Conservation (phyloP, 53 echinoderm and acorn worm species). For the Holothuria leucospilota region DNA sequence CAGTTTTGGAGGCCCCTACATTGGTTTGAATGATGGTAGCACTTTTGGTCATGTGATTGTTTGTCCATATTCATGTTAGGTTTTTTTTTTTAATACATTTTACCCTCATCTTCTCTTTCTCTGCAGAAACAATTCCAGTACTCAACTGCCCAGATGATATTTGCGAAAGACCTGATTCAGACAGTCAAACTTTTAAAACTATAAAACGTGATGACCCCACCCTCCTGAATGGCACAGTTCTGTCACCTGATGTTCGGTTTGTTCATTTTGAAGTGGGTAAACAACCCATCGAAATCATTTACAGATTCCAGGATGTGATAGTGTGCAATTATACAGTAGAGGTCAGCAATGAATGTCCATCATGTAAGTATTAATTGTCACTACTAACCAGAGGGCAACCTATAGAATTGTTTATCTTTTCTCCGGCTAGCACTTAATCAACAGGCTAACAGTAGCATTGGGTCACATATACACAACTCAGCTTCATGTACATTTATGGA, state of each 20-base stretch:
- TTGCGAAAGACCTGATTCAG: background rate
- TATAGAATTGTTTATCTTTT: background rate
- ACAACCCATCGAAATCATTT: background rate
- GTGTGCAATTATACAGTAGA: slow-evolving; percentile 2
- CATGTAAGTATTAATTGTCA: slow-evolving; percentile 1
- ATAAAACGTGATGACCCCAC: background rate
- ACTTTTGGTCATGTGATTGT: no score
- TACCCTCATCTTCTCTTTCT: no score
- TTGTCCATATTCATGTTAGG: no score
- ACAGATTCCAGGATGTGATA: background rate
- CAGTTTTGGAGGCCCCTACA: no score
- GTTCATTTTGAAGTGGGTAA: background rate
- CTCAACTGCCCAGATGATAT: slow-evolving; percentile 24
- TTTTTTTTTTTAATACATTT: no score
- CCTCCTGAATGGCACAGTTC: background rate
- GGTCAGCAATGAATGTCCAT: slow-evolving; percentile 4
- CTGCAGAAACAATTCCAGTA: slow-evolving; percentile 4
- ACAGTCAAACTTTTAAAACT: background rate
- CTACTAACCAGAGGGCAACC: background rate
- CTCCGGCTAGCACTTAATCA: background rate
- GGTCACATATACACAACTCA: no score
- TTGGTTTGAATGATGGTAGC: no score
- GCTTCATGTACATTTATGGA: no score
- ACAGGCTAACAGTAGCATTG: no score
- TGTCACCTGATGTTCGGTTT: background rate